Evolutionary conservation across 2,113 vertebrate species (phyloP), one percentile per base, ranked within the genome.

Genomic region (Gallinago paraguaiae): DNA sequence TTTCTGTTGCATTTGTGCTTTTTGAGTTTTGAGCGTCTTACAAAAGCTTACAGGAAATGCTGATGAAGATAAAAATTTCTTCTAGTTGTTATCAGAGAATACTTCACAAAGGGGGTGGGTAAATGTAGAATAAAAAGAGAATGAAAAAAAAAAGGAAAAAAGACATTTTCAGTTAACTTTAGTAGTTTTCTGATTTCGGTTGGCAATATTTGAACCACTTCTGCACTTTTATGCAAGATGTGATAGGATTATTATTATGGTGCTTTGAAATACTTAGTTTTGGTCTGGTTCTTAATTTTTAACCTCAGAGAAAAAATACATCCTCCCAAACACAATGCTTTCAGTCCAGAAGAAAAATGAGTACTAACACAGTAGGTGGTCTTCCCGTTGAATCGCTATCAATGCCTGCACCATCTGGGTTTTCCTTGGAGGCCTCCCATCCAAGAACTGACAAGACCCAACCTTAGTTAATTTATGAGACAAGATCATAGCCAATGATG

Each of bases 381-480:
- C 97, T 95, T 96, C 91, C 48, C 65, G 39, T 57, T 89, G 95
- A 95, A 91, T 59, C 74, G 41, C 86, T 94, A 93, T 96, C 93
- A 93, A 84, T 96, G 96, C 88, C 92, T 97, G 69, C 82, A 96
- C 92, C 95, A 97, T 97, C 96, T 97, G 97, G 92, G 79, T 96
- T 97, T 97, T 97, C 94, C 95, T 95, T 92, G 76, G 96, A 96
- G 95, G 65, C 70, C 72, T 96, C 45, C 78, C 90, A 80, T 92
- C 86, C 93, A 93, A 96, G 83, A 96, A 86, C 89, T 96, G 95
- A 94, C 96, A 96, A 88, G 85, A 96, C 86, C 14, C 81, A 97
- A 96, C 88, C 84, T 94, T 90, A 69, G 53, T 91, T 96, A 96
- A 96, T 96, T 97, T 97, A 97, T 95, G 95, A 92, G 92, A 91